Evolutionary conservation across 2,113 vertebrate species (phyloP).

Genomic region (Trichechus manatus): DNA sequence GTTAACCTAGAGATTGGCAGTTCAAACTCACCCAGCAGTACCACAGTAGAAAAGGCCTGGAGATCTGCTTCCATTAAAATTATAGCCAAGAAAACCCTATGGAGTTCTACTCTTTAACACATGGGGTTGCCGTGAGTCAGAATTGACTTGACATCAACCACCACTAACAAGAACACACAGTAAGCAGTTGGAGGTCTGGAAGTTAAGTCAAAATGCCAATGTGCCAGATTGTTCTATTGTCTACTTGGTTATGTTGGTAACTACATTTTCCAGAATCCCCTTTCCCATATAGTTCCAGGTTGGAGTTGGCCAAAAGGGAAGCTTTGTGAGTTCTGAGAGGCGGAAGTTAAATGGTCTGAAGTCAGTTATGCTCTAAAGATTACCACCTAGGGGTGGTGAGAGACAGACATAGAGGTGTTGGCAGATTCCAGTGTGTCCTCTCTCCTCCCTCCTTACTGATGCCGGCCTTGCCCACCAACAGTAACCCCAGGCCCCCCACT

Average conservation of each 20-base stretch:
- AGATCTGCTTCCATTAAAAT: too few species aligned
- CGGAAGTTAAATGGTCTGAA: background rate
- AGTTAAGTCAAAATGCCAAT: background rate
- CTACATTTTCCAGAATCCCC: background rate
- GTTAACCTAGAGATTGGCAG: too few species aligned
- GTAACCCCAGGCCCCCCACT: background rate
- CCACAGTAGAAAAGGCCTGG: too few species aligned
- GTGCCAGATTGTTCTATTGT: background rate
- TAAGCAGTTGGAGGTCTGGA: background rate
- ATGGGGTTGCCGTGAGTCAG: too few species aligned
- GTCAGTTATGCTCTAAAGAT: background rate
- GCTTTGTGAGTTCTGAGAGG: background rate
- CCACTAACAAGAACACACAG: too few species aligned
- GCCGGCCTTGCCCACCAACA: background rate
- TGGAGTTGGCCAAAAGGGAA: slow-evolving; percentile 19
- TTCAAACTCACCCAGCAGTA: too few species aligned
- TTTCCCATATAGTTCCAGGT: background rate
- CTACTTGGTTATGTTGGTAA: background rate
- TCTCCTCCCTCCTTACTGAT: background rate
- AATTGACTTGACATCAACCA: too few species aligned
- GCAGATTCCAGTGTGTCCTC: background rate
- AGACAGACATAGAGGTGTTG: fast-evolving
- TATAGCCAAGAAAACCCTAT: too few species aligned
- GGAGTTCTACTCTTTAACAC: too few species aligned
- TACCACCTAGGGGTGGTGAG: background rate